Evolutionary conservation across 1,140 invertebrate genomes (phyloP), one percentile per base, ranked within the genome.

Genomic region (Panagrolaimus sp.): DNA sequence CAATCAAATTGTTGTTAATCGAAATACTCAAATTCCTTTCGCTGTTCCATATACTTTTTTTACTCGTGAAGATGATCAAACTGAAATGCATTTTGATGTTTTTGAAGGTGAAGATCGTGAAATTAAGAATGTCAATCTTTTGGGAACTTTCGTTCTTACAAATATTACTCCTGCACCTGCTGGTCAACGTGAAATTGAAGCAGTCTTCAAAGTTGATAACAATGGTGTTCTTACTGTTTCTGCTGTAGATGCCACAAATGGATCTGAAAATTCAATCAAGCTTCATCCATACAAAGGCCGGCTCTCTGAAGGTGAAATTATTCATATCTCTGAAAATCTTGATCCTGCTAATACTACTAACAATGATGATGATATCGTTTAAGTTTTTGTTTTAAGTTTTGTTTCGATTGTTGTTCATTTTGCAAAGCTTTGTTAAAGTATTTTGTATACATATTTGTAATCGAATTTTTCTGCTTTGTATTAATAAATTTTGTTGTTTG

Each of bases 181-280:
- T 67, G 87, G 88, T 32, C 70, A 74, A 7, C 87, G 87, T 26
- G 85, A 88, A 76, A 88, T 96, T 81, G 82, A 81, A 75, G 85
- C 88, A 10, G 87, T 87, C 15, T 88, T 88, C 76, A 87, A 88
- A 70, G 87, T 88, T 90, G 85, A 93, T 73, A 85, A 84, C 67
- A 85, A 86, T 70, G 84, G 84, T 48, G 86, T 85, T 71, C 62
- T 85, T 15, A 84, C 85, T 67, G 85, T 86, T 12, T 82, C 84
- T 63, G 88, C 87, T 43, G 78, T 79, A 10, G 88, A 88, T 76
- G 88, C 88, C 79, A 86, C 85, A 5, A 96, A 94, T 71, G 94
- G 94, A 80, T 94, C 94, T 84, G 91, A 93, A 81, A 96, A 96
- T 85, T 96, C 96, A 85, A 96, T 97, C 84, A 95, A 92, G 28